Base-by-base conservation (phyloP, 2,888 invertebrate species). In the Drosophila paucipuncta region DNA sequence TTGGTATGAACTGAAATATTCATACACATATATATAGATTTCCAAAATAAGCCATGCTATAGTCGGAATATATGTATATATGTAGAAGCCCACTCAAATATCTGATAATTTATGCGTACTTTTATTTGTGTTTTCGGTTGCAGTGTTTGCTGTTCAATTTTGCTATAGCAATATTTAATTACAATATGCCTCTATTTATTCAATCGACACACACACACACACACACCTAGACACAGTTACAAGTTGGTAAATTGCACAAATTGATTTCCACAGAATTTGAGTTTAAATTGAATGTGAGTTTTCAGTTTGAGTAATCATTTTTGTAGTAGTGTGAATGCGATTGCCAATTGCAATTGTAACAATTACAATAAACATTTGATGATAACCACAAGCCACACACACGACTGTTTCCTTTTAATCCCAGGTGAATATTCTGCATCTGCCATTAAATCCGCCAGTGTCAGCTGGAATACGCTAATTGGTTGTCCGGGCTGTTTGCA, bases 361-460 rank as follows among this genome's bases (percentile, higher is more conserved):
- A 39, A 59, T 59, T 41, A 41, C 39, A 59, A 62, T 59, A 59
- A 53, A 16, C 63, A 50, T 30, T 33, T 52, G 55, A 25, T 66
- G 33, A 63, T 62, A 73, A 71, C 31, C 68, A 52, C 43, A 41
- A 50, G 35, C 50, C 39, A 35, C 10, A 22, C 5, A 61, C 25
- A 11, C 28, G 16, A 66, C 37, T 47, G 41, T 47, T 43, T 62
- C 65, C 18, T 66, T 65, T 78, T 58, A 67, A 58, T 47, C 25
- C 9, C 86, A 93, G 93, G 92, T 81, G 93, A 93, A 89, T 93
- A 93, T 73, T 93, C 93, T 37, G 93, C 93, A 55, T 93, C 93
- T 55, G 93, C 93, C 69, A 93, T 93, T 80, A 93, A 92, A 81
- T 93, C 93, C 49, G 88, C 69, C 60, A 78, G 91, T 61, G 81